These are phyloP conservation scores for Mola mola DNA, from an alignment of 2,113 vertebrate genomes.

Conservation along the genomic window DNA sequence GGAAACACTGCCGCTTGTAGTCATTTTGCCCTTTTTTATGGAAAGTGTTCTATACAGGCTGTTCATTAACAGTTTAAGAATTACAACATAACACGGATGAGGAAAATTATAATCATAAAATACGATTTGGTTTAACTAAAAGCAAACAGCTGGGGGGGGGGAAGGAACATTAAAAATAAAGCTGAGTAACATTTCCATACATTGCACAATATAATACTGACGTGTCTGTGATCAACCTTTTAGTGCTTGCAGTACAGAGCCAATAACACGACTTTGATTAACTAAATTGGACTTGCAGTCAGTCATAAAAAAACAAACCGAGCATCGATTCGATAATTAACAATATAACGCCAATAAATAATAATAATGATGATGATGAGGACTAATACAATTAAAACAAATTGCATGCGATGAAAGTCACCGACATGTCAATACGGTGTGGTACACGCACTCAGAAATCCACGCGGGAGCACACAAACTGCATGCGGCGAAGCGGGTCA, in stretches of 20 bases:
- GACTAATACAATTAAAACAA: conserved; percentile 59
- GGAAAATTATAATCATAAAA: conserved; percentile 1
- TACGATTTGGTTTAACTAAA: conserved; percentile 58
- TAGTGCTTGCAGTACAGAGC: conserved; percentile 46
- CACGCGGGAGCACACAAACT: conserved; percentile 17
- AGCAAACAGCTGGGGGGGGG: conserved; percentile 5
- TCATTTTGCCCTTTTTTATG: conserved; percentile 18
- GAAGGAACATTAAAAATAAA: conserved; percentile 57
- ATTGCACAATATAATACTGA: conserved; percentile 80
- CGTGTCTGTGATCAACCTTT: conserved; percentile 39
- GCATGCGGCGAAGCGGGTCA: not conserved
- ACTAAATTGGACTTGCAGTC: conserved; percentile 23
- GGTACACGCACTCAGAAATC: conserved; percentile 13
- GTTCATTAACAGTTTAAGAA: not conserved
- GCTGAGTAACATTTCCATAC: conserved; percentile 73
- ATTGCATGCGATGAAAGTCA: conserved; percentile 36
- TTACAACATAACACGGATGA: too few species aligned
- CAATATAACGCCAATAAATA: conserved; percentile 76
- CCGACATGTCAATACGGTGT: conserved; percentile 40
- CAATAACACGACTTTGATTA: conserved; percentile 49
- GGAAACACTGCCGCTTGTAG: not conserved
- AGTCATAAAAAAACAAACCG: conserved; percentile 49
- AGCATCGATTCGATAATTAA: conserved; percentile 37
- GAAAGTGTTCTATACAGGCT: not conserved
- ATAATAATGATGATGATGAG: conserved; percentile 33